A percentile compares a stretch with the other conserved stretches of the same genome.
phyloP scores from a whole-genome alignment of 2,797 vertebrate genomes.

The Emys orbicularis region DNA sequence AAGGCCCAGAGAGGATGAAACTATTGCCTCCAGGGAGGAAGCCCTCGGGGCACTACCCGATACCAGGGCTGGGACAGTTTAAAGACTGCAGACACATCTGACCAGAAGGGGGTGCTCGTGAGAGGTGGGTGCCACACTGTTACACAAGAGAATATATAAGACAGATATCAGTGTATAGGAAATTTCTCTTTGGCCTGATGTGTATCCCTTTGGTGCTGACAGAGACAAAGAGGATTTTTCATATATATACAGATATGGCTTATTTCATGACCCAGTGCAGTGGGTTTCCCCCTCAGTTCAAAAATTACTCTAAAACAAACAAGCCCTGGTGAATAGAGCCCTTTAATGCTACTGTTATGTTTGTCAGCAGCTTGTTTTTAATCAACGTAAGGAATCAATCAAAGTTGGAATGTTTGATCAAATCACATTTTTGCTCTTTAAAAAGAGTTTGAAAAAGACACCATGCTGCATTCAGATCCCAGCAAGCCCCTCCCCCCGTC shows the following conservation, averaged over 20 bases:
- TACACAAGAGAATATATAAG: background rate
- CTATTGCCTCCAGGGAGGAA: too few relatives aligned
- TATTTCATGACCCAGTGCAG: background rate
- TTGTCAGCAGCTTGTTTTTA: background rate
- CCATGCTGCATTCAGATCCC: rapidly evolving
- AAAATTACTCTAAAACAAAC: background rate
- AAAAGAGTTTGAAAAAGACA: background rate
- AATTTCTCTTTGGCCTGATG: background rate
- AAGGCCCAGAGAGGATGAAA: too few relatives aligned
- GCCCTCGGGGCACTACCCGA: too few relatives aligned
- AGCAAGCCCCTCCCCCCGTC: background rate
- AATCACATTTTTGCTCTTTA: background rate
- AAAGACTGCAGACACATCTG: too few relatives aligned
- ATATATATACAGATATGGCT: background rate
- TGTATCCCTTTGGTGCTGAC: background rate
- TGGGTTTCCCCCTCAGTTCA: background rate
- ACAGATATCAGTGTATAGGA: background rate
- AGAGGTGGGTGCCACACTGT: too few relatives aligned
- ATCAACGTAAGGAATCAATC: background rate
- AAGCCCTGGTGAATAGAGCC: background rate
- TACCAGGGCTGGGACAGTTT: too few relatives aligned
- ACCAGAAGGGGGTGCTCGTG: too few relatives aligned
- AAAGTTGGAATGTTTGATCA: background rate
- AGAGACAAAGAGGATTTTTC: background rate
- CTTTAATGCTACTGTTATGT: background rate